Percentiles rank a stretch among this genome's conserved stretches.
phyloP scores from a whole-genome alignment of 2,797 vertebrate species.

The Hippopotamyrus pictus region DNA sequence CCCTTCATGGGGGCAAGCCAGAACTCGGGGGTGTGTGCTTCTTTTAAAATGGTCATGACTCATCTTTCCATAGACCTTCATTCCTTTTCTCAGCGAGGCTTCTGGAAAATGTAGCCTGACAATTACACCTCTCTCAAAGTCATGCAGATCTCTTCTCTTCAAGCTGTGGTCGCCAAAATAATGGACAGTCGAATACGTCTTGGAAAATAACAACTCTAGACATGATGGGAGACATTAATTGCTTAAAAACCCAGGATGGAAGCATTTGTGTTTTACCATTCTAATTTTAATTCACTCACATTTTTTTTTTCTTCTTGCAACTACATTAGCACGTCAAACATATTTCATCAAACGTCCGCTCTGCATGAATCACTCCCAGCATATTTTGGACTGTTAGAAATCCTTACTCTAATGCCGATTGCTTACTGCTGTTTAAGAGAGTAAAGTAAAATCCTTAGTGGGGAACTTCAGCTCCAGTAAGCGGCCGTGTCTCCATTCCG shows the following conservation, averaged over 20 bases:
- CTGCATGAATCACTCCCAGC: background rate
- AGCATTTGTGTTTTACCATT: background rate
- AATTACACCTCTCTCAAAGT: background rate
- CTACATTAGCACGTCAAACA: background rate
- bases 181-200: background rate
- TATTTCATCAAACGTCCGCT: background rate
- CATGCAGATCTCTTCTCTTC: background rate
- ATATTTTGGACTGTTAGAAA: background rate
- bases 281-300: background rate
- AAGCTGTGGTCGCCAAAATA: background rate
- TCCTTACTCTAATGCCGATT: background rate
- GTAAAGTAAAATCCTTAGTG: background rate
- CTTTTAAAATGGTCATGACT: background rate
- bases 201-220: background rate
- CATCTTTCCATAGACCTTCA: background rate
- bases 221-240: background rate
- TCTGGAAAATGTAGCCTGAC: background rate
- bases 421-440: background rate
- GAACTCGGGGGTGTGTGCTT: background rate
- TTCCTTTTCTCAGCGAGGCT: background rate
- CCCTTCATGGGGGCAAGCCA: background rate
- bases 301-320: background rate
- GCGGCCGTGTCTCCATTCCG: background rate
- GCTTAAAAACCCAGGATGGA: background rate
- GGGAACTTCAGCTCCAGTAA: background rate